phyloP scores from a whole-genome alignment of 2,888 invertebrate genomes.

The Penaeus monodon region DNA sequence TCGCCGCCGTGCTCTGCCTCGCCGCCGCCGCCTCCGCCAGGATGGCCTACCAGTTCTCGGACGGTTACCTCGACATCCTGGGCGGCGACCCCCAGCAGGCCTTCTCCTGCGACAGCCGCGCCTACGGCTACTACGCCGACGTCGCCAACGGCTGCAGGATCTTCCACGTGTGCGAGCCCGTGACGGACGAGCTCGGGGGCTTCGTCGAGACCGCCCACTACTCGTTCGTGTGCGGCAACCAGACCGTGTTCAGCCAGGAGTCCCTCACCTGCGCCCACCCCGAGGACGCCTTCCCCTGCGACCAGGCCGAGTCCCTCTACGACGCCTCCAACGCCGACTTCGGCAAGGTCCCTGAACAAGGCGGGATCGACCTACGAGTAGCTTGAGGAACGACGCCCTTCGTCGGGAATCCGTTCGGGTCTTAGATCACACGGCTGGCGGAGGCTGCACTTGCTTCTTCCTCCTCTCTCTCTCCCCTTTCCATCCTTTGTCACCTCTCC shows the following conservation, averaged over 20 bases:
- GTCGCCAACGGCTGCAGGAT: slow-evolving; percentile 66
- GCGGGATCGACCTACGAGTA: no score
- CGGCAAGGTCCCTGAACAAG: slow-evolving; percentile 55
- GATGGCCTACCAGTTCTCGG: slow-evolving; percentile 55
- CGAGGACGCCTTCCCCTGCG: slow-evolving; percentile 66
- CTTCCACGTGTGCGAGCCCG: slow-evolving; percentile 66
- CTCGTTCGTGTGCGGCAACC: slow-evolving; percentile 67
- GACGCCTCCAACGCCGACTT: slow-evolving; percentile 66
- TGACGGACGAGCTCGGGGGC: slow-evolving; percentile 61
- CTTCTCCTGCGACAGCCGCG: slow-evolving; percentile 65
- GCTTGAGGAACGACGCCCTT: no score
- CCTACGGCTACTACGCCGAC: slow-evolving; percentile 66
- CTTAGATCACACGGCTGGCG: no score
- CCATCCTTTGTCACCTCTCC: no score
- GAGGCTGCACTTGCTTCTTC: no score
- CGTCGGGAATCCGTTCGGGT: no score
- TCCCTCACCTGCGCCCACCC: slow-evolving; percentile 66
- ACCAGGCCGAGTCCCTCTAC: slow-evolving; percentile 65
- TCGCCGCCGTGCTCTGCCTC: slow-evolving; percentile 33
- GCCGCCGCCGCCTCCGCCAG: slow-evolving; percentile 39
- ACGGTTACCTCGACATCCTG: slow-evolving; percentile 59
- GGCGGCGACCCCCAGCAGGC: slow-evolving; percentile 49
- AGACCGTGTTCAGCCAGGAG: slow-evolving; percentile 66
- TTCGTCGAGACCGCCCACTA: slow-evolving; percentile 61
- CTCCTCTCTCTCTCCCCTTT: no score